Conservation (phyloP, 2,797 vertebrate genomes). For the Pseudomugil tenellus region DNA sequence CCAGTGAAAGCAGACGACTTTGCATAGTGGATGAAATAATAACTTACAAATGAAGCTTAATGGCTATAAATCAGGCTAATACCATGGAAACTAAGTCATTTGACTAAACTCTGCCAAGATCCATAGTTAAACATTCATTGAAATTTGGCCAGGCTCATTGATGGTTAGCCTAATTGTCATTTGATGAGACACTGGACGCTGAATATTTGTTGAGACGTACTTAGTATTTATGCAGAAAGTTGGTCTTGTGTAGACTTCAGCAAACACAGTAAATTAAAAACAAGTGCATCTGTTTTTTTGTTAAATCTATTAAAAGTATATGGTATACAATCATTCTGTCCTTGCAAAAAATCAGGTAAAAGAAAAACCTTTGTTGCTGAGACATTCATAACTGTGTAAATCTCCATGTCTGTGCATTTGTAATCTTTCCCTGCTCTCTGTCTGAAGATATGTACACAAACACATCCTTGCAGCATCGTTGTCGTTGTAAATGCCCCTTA, state of each 20-base stretch:
- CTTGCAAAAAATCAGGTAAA: not conserved
- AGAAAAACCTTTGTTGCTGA: not conserved
- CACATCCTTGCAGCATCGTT: constrained; percentile 51
- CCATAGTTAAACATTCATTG: too few species aligned
- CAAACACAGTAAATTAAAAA: not conserved
- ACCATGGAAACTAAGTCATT: not conserved
- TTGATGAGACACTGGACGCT: not conserved
- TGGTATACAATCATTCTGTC: not conserved
- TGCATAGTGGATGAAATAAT: not conserved
- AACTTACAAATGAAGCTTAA: not conserved
- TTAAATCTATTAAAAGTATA: not conserved
- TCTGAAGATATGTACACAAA: constrained; percentile 33
- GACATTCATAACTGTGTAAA: constrained; percentile 25
- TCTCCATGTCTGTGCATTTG: constrained; percentile 20
- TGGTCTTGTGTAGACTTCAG: not conserved
- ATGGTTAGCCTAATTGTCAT: not conserved
- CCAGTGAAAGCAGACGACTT: not conserved
- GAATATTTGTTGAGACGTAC: not conserved
- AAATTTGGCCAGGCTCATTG: not conserved
- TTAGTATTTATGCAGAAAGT: not conserved
- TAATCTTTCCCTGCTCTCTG: constrained; percentile 26
- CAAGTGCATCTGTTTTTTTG: not conserved
- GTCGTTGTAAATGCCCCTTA: constrained; percentile 46
- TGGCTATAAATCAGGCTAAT: not conserved
- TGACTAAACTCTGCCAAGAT: not conserved